Evolutionary conservation across 2,113 vertebrate species (phyloP).

Genomic region (Genyomyrus donnyi): DNA sequence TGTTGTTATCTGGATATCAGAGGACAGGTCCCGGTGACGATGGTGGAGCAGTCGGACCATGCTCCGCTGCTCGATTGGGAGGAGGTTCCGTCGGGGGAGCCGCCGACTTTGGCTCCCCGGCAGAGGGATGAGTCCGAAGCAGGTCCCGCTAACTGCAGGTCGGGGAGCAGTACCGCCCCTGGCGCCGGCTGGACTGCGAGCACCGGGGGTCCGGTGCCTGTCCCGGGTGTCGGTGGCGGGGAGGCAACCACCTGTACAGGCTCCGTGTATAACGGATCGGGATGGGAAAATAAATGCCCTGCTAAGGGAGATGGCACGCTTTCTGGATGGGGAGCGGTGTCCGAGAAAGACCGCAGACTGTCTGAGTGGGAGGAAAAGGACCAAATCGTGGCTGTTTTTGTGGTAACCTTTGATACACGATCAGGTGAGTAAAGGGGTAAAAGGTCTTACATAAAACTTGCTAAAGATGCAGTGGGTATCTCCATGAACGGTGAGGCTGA

Average conservation of each 20-base stretch:
- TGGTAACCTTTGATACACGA: constrained; percentile 90
- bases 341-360: constrained; percentile 47
- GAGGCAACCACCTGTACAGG: constrained; percentile 34
- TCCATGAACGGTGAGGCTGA: neutral
- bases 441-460: neutral
- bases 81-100: constrained; percentile 71
- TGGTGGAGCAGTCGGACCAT: constrained; percentile 65
- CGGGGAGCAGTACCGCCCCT: constrained; percentile 29
- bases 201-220: constrained; percentile 36
- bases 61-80: constrained; percentile 87
- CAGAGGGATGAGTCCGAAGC: constrained; percentile 34
- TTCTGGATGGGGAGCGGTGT: constrained; percentile 39
- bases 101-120: constrained; percentile 42
- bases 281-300: constrained; percentile 37
- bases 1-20: neutral
- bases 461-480: neutral
- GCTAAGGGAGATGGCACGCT: constrained; percentile 38
- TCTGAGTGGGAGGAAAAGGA: constrained; percentile 80
- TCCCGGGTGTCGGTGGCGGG: constrained; percentile 44
- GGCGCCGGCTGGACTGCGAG: constrained; percentile 39
- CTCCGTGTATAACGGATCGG: constrained; percentile 34
- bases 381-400: constrained; percentile 87
- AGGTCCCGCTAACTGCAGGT: constrained; percentile 38
- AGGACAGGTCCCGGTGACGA: neutral
- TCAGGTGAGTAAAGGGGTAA: constrained; percentile 65